Evolutionary conservation across 2,888 invertebrate genomes (phyloP), one percentile per base, ranked within the genome.

Genomic region (Bombylius discolor): DNA sequence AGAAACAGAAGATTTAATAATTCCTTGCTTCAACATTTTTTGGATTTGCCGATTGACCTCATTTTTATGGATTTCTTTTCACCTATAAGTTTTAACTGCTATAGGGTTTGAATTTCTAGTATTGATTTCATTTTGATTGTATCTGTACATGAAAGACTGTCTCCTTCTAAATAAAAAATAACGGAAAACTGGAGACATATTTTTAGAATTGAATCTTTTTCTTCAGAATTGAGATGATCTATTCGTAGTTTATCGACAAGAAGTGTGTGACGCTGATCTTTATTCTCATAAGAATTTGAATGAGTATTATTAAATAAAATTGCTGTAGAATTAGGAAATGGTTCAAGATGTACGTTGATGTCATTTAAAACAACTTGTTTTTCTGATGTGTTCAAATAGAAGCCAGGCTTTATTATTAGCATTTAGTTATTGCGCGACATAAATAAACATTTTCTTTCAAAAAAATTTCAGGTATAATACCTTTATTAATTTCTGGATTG

Each of bases 21-120:
- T 56, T 5, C 47, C 52, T 23, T 51, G 56, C 5, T 14, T 32
- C 33, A 58, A 48, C 56, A 58, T 58, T 39, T 56, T 47, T 1
- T 45, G 8, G 5, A 58, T 47, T 34, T 58, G 58, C 39, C 51
- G 39, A 5, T 54, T n/a, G 4, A 52, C 50, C n/a, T 55, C 52
- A 4, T 14, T 4, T 11, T 50, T 39, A 13, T 50, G 42, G 31
- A 39, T 12, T 31, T 42, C 14, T 5, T 42, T 31, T 23, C 31
- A 50, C 7, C 42, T 7, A 42, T 50, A 50, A 4, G 39, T 50
- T 42, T 50, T 50, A 31, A 7, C 9, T 31, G 39, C 23, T 5
- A 50, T 50, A 2, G 50, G 11, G 4, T 11, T 4, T 5, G 39
- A 9, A 23, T 50, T 9, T 12, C 4, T 4, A 36, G 34, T 36